These are phyloP conservation scores for Phymastichus coffea DNA, from an alignment of 1,140 invertebrate species.

Conservation along the genomic window DNA sequence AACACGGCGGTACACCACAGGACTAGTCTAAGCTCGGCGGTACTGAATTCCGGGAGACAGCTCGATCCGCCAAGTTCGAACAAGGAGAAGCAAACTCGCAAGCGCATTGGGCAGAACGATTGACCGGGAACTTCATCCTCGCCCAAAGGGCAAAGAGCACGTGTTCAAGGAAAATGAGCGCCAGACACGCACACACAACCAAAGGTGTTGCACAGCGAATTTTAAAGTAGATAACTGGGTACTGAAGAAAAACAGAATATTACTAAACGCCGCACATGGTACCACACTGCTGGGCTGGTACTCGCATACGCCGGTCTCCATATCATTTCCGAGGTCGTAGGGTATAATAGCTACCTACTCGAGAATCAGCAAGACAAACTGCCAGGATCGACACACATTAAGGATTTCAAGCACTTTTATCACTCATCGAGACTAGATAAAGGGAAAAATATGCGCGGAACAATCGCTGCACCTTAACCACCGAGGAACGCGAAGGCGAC, in stretches of 20 bases:
- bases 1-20: not conserved
- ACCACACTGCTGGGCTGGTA: not conserved
- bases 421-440: too few relatives aligned
- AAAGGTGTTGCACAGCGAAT: not conserved
- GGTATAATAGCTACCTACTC: too few relatives aligned
- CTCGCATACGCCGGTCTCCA: not conserved
- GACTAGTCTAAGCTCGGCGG: not conserved
- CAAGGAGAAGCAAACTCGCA: not conserved
- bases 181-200: not conserved
- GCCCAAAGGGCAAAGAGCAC: not conserved
- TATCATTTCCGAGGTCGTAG: too few relatives aligned
- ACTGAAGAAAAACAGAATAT: not conserved
- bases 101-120: too few relatives aligned
- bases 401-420: too few relatives aligned
- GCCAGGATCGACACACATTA: too few relatives aligned
- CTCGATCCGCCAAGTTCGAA: not conserved
- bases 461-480: too few relatives aligned
- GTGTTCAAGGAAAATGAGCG: not conserved
- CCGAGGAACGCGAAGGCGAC: too few relatives aligned
- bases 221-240: not conserved
- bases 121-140: too few relatives aligned
- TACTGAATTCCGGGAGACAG: not conserved
- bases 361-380: too few relatives aligned
- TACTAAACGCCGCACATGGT: not conserved
- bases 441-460: too few relatives aligned